A percentile compares a stretch with the other conserved stretches of the same genome.
phyloP scores from a whole-genome alignment of 2,797 vertebrate species.

The Limnodromus scolopaceus region DNA sequence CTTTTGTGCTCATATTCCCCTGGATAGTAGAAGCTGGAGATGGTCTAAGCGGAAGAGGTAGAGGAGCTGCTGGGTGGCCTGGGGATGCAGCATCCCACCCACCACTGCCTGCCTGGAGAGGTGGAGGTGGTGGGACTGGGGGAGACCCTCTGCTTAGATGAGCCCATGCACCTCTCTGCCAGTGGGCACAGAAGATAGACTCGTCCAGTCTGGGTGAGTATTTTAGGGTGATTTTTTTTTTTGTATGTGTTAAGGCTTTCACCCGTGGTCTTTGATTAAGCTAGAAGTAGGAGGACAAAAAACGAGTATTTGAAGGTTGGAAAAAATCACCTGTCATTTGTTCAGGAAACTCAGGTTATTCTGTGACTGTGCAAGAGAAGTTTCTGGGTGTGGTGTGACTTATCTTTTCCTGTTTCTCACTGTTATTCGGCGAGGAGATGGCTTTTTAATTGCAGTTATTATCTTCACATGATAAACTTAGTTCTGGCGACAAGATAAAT shows the following conservation, averaged over 20 bases:
- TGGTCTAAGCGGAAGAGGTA: background rate
- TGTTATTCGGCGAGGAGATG: background rate
- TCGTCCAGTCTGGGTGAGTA: background rate
- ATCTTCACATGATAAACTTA: background rate
- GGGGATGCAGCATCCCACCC: background rate
- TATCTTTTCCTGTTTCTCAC: conserved; percentile 60
- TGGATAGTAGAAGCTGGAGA: background rate
- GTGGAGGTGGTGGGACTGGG: too few relatives aligned
- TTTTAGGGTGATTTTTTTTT: background rate
- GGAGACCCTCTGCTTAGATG: background rate
- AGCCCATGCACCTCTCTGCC: background rate
- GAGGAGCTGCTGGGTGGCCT: background rate
- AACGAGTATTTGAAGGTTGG: background rate
- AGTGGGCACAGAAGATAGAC: background rate
- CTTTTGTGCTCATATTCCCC: background rate
- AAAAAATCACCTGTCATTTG: conserved; percentile 34
- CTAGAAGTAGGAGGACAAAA: background rate
- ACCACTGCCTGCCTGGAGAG: too few relatives aligned
- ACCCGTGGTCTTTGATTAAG: background rate
- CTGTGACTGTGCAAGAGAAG: background rate
- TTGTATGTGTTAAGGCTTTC: background rate
- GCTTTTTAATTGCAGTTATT: conserved; percentile 14
- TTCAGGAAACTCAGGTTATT: conserved; percentile 19
- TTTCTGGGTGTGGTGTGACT: conserved; percentile 27
- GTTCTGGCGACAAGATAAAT: background rate